Evolutionary conservation across 2,113 vertebrate genomes (phyloP), one percentile per base, ranked within the genome.

Genomic region (Erythrocebus patas): DNA sequence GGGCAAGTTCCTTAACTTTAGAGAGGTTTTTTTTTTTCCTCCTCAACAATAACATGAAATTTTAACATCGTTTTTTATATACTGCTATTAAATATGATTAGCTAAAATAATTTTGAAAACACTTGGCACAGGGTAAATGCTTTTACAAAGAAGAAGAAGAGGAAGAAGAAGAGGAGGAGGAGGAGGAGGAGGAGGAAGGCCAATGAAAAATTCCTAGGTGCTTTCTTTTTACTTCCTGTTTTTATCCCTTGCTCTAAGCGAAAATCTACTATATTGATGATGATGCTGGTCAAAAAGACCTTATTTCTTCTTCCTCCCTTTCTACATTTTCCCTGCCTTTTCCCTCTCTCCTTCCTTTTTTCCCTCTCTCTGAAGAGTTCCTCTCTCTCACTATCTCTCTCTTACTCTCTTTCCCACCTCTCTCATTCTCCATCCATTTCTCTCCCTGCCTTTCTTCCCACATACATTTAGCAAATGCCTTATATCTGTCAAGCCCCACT

Each of bases 91-190:
- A 73, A 92, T 18, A n/a, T 8, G 20, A 85, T 14, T 18, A 88
- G 27, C n/a, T 78, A 27, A 76, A 78, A 84, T 95, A 79, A 76
- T 70, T 76, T 81, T 48, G 30, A 50, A 64, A 95, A 59, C 50
- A 30, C 38, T 25, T 72, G 17, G 13, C 25, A n/a, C 9, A 40
- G 2, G 23, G 16, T 40, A 32, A 30, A 20, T 68, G 12, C 35
- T 83, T 93, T 66, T 66, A 64, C 2, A 52, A 55, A 55, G 48
- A 50, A 50, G 48, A 50, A 55, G 18, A 55, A 20, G 52, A 17
- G 6, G 52, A 55, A 55, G 52, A 55, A 55, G 52, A 55, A 1
- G 5, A 52, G 1, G 52, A 55, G 17, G 2, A 55, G 6, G 16
- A 5, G 5, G 6, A 52, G 5, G 16, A 6, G 50, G 17, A 55